Conservation (phyloP, 1,140 invertebrate genomes). For the Cydia pomonella region DNA sequence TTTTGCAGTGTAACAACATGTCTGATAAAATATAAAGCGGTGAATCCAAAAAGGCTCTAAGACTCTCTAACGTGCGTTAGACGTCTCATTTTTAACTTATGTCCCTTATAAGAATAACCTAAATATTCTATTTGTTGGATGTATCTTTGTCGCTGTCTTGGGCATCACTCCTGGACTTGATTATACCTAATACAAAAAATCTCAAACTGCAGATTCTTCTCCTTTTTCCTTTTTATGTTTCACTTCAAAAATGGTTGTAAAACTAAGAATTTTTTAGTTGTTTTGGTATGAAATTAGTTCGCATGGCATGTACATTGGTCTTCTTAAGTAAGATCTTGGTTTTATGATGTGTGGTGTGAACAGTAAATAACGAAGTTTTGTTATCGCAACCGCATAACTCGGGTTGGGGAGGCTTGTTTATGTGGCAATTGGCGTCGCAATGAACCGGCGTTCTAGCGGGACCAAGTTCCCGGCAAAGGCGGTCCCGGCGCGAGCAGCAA, state of each 20-base stretch:
- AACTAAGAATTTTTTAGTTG: background rate
- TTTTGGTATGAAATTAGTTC: background rate
- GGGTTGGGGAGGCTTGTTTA: slow-evolving; percentile 63
- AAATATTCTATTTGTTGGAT: too few species aligned
- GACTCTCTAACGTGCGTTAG: too few species aligned
- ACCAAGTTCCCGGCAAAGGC: slow-evolving; percentile 61
- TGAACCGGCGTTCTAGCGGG: slow-evolving; percentile 55
- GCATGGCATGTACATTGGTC: background rate
- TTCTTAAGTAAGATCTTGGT: slow-evolving; percentile 16
- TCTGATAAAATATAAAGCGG: too few species aligned
- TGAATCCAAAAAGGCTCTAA: too few species aligned
- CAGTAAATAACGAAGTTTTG: slow-evolving; percentile 63
- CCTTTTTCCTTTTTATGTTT: too few species aligned
- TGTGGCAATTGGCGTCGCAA: slow-evolving; percentile 69
- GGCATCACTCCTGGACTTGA: too few species aligned
- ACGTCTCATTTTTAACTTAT: too few species aligned
- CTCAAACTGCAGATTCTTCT: too few species aligned
- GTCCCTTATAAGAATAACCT: too few species aligned
- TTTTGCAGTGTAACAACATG: background rate
- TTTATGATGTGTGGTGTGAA: slow-evolving; percentile 50
- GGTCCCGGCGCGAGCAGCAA: slow-evolving; percentile 59
- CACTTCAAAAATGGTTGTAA: background rate
- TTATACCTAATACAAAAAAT: too few species aligned
- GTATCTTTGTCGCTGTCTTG: too few species aligned
- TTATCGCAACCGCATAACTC: slow-evolving; percentile 55